Evolutionary conservation across 2,113 vertebrate genomes (phyloP).

Genomic region (Dissostichus mawsoni): DNA sequence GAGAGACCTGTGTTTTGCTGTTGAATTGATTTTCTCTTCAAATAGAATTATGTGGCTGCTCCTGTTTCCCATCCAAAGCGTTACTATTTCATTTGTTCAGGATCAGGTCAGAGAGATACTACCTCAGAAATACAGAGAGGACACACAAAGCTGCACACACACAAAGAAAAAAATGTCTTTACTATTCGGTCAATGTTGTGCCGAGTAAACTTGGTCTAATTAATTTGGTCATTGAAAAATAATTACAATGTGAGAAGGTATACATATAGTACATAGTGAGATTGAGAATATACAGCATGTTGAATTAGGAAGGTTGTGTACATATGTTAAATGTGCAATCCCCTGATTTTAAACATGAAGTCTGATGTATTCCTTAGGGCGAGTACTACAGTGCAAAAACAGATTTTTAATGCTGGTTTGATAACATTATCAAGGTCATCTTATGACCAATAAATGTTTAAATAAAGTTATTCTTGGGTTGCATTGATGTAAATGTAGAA

Average conservation of each 20-base stretch:
- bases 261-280: too few relatives aligned
- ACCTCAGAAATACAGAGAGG: constrained; percentile 20
- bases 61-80: constrained; percentile 58
- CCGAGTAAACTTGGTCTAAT: constrained; percentile 19
- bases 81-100: constrained; percentile 75
- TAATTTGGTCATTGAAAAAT: constrained; percentile 13
- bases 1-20: constrained; percentile 55
- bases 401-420: too few relatives aligned
- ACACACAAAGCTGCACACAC: neutral
- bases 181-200: constrained; percentile 13
- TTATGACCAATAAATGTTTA: neutral
- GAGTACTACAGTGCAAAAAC: too few relatives aligned
- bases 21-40: constrained; percentile 73
- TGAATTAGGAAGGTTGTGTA: neutral
- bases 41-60: constrained; percentile 64
- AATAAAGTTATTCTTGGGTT: neutral
- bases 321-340: neutral
- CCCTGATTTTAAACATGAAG: neutral
- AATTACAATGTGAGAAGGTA: too few relatives aligned
- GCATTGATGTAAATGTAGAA: neutral
- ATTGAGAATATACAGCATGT: too few relatives aligned
- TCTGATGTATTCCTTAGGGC: neutral
- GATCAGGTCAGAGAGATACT: constrained; percentile 53
- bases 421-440: neutral
- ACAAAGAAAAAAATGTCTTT: neutral